Evolutionary conservation across 1,140 invertebrate species (phyloP).

Genomic region (Globodera ellingtonae): DNA sequence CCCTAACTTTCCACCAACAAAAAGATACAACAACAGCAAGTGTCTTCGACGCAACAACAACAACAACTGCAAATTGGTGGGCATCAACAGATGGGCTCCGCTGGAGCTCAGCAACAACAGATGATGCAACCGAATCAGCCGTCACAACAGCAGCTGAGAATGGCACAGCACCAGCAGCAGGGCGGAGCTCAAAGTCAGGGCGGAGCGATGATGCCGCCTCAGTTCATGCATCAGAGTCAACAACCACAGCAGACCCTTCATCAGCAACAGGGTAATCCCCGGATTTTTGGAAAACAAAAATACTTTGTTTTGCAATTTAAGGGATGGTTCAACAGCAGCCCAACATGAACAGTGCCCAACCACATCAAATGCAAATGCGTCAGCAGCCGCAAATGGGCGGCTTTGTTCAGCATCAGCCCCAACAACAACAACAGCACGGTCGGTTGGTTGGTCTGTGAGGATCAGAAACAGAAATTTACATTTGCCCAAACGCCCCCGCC

Average conservation of each 20-base stretch:
- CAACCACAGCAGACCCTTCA: background rate
- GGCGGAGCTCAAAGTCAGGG: slow-evolving; percentile 3
- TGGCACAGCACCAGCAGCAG: slow-evolving; percentile 12
- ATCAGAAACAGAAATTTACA: too few relatives aligned
- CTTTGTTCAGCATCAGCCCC: slow-evolving; percentile 16
- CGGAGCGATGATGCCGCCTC: background rate
- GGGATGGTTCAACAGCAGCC: background rate
- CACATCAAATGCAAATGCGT: slow-evolving; percentile 24
- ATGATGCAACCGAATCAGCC: slow-evolving; percentile 16
- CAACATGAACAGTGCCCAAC: slow-evolving; percentile 11
- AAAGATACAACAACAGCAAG: background rate
- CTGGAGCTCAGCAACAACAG: slow-evolving; percentile 20
- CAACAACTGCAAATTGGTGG: slow-evolving; percentile 27
- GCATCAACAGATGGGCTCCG: slow-evolving; percentile 30
- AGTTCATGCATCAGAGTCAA: background rate
- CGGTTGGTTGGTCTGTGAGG: background rate
- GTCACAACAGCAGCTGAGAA: slow-evolving; percentile 23
- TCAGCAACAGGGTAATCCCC: slow-evolving; percentile 11
- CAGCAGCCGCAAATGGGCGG: slow-evolving; percentile 30
- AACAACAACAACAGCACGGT: slow-evolving; percentile 7
- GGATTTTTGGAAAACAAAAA: background rate
- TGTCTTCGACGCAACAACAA: slow-evolving; percentile 4
- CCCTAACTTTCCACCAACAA: too few relatives aligned
- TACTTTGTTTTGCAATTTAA: slow-evolving; percentile 12
- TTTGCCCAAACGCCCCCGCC: too few relatives aligned